A percentile compares a stretch with the other conserved stretches of the same genome.
Evolutionary conservation across 2,797 vertebrate species (phyloP).

Genomic region (Danio aesculapii): DNA sequence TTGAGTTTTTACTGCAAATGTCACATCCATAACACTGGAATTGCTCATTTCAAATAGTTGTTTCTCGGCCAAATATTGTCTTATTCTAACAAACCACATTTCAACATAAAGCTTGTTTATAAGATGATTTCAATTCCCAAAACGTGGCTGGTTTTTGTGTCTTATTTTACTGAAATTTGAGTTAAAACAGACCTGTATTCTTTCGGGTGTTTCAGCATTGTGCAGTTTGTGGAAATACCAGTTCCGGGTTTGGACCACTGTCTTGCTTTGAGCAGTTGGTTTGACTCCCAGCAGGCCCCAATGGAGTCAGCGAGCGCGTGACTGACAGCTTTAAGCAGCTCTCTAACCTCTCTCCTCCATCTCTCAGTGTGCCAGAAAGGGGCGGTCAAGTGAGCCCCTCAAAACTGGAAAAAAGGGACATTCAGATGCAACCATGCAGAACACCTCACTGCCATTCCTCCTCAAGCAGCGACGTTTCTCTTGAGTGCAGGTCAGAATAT

Average conservation of each 20-base stretch:
- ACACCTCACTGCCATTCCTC: constrained; percentile 72
- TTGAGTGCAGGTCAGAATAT: constrained; percentile 71
- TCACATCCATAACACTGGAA: too few species aligned
- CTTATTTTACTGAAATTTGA: too few species aligned
- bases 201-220: neutral
- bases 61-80: too few species aligned
- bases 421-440: constrained; percentile 79
- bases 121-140: too few species aligned
- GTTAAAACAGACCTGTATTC: too few species aligned
- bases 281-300: constrained; percentile 20
- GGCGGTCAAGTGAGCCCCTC: constrained; percentile 80
- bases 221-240: neutral
- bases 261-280: constrained; percentile 10
- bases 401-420: constrained; percentile 71
- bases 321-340: constrained; percentile 78
- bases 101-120: too few species aligned
- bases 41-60: too few species aligned
- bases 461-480: constrained; percentile 71
- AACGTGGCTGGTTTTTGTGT: too few species aligned
- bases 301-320: constrained; percentile 57
- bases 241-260: neutral
- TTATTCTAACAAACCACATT: too few species aligned
- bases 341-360: constrained; percentile 75
- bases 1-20: too few species aligned
- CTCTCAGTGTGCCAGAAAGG: constrained; percentile 68